Evolutionary conservation across 1,140 invertebrate genomes (phyloP), one percentile per base, ranked within the genome.

Genomic region (Sinonovacula constricta): DNA sequence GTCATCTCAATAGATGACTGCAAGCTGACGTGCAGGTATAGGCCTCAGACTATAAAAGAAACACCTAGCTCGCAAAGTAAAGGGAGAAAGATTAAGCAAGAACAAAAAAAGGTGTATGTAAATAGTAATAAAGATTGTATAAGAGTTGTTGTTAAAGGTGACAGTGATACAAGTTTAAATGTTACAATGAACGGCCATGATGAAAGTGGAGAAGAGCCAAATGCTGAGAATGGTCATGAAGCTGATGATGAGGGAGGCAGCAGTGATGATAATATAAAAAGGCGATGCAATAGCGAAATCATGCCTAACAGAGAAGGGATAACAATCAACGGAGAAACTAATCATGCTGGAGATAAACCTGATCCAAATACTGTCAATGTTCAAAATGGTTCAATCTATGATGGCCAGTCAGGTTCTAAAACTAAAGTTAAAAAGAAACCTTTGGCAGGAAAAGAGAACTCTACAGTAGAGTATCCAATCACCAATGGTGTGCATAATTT

Each of bases 1-100:
- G 65, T 77, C n/a, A 68, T 68, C 30, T 68, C 74, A 31, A 77
- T 77, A 18, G 74, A 77, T 39, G 74, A 77, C 65, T 77, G 74
- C 66, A 77, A 77, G 51, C 18, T 77, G 57, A 77, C 74, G 7
- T 77, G 65, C 26, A 28, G 74, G 33, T 77, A 77, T 36, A 49
- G 74, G 62, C 74, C 74, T 45, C 65, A 77, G 26, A 49, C 53
- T 15, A 68, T 77, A 28, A 68, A 62, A 60, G 74, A 77, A 57
- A 77, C 22, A 59, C 22, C n/a, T 45, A 18, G 7, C 7, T 45
- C 7, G 39, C 7, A 45, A 10, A 45, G 39, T 7, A 45, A 45
- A 45, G 39, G 7, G 7, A 45, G 18, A 7, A 45, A 18, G 39
- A 45, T n/a, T n/a, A n/a, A 18, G 7, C 7, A 10, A 18, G 39